phyloP scores from a whole-genome alignment of 2,113 vertebrate species.

The Lutjanus erythropterus region DNA sequence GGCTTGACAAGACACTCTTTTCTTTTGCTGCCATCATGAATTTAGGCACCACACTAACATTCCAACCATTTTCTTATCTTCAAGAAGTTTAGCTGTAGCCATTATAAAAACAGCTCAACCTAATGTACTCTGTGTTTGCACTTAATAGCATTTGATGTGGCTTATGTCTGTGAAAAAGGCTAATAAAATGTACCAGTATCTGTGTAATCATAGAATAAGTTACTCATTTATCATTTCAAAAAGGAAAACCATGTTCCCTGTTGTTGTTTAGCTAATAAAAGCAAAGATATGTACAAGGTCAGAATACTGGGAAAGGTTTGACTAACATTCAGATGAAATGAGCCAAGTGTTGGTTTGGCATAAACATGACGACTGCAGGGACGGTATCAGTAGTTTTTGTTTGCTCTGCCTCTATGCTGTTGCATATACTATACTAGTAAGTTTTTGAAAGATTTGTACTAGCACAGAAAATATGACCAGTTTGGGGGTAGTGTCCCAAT shows the following conservation, averaged over 20 bases:
- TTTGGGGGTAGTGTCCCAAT: not conserved
- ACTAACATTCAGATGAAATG: slow-evolving; percentile 27
- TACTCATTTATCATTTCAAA: slow-evolving; percentile 73
- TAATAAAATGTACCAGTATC: slow-evolving; percentile 37
- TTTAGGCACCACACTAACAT: slow-evolving; percentile 1
- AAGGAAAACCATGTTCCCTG: slow-evolving; percentile 40
- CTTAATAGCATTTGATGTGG: slow-evolving; percentile 41
- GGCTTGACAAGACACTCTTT: not conserved
- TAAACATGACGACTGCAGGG: not conserved
- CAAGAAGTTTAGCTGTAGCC: slow-evolving; percentile 2
- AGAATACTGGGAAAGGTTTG: slow-evolving; percentile 15
- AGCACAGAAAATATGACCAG: not conserved
- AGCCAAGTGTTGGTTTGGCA: not conserved
- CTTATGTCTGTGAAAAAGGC: slow-evolving; percentile 39
- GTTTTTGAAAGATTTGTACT: not conserved
- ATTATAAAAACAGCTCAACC: slow-evolving; percentile 10
- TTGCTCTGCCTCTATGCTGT: not conserved
- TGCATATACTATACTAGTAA: not conserved
- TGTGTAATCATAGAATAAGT: slow-evolving; percentile 61
- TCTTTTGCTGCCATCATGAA: not conserved
- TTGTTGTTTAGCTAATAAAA: slow-evolving; percentile 60
- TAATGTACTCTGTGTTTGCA: slow-evolving; percentile 25
- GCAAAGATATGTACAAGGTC: slow-evolving; percentile 48
- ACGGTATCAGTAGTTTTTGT: not conserved
- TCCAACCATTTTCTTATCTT: slow-evolving; percentile 17